Percentiles rank a stretch among this genome's conserved stretches.
phyloP scores from a whole-genome alignment of 2,888 invertebrate species.

The Tenthredo distinguenda region DNA sequence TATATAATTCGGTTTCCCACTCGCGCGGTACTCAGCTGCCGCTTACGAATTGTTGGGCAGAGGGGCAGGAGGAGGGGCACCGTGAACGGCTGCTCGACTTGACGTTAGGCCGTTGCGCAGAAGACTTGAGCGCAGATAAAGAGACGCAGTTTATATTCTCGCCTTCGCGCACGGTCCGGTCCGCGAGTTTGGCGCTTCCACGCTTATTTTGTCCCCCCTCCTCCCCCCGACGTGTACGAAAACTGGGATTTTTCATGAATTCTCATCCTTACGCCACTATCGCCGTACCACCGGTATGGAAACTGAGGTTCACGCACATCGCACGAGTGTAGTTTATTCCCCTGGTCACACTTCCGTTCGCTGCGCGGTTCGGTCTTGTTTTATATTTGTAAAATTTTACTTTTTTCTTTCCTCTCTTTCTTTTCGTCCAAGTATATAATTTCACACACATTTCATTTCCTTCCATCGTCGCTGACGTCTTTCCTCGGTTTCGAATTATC shows the following conservation, averaged over 20 bases:
- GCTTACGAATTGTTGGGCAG: slow-evolving; percentile 3
- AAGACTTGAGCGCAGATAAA: slow-evolving; percentile 47
- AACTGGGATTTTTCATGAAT: neutral
- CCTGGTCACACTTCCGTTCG: too few species aligned
- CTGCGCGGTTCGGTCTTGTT: too few species aligned
- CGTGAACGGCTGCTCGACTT: slow-evolving; percentile 44
- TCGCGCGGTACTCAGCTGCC: slow-evolving; percentile 30
- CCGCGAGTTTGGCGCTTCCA: neutral
- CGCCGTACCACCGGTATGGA: too few species aligned
- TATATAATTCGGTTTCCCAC: slow-evolving; percentile 18
- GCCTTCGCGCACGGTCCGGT: slow-evolving; percentile 28
- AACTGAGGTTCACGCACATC: too few species aligned
- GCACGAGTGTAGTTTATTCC: too few species aligned
- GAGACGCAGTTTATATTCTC: slow-evolving; percentile 48
- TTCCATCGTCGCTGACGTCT: neutral
- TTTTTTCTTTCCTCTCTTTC: too few species aligned
- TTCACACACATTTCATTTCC: neutral
- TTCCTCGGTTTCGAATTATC: neutral
- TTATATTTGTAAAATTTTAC: too few species aligned
- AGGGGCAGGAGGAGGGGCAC: neutral
- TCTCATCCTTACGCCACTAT: neutral
- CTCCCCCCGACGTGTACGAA: neutral
- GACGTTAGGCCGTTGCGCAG: slow-evolving; percentile 51
- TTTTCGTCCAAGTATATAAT: too few species aligned
- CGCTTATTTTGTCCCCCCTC: neutral